Conservation (phyloP, 2,888 invertebrate species). For the Geotrupes spiniger region DNA sequence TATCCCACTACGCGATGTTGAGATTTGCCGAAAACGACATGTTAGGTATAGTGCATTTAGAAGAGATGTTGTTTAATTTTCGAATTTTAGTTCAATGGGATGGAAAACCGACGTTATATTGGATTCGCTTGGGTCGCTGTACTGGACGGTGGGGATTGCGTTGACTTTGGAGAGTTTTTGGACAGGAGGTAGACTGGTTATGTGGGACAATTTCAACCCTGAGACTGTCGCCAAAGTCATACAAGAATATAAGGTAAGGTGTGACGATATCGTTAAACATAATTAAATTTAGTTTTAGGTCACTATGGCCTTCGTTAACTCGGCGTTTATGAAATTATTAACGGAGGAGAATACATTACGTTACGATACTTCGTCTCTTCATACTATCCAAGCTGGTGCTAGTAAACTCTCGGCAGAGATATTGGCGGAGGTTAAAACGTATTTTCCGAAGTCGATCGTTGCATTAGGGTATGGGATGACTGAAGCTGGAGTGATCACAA, state of each 20-base stretch:
- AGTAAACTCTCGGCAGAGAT: conserved; percentile 27
- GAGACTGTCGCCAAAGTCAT: conserved; percentile 27
- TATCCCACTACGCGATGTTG: conserved; percentile 26
- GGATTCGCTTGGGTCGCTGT: too few species aligned
- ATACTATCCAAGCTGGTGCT: conserved; percentile 28
- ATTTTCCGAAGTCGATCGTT: conserved; percentile 43
- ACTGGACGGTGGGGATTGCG: too few species aligned
- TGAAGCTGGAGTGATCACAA: conserved; percentile 40
- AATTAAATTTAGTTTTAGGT: conserved; percentile 8
- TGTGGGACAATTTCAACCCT: conserved; percentile 27
- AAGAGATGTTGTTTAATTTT: too few species aligned
- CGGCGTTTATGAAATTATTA: conserved; percentile 27
- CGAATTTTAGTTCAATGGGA: too few species aligned
- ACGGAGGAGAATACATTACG: conserved; percentile 11
- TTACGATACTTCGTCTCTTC: conserved; percentile 3
- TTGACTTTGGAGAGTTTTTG: too few species aligned
- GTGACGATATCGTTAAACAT: not conserved
- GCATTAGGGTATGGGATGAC: conserved; percentile 47
- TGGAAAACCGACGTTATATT: too few species aligned
- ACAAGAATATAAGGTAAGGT: conserved; percentile 40
- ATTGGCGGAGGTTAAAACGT: conserved; percentile 25
- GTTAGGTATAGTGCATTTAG: too few species aligned
- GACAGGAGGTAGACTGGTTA: conserved; percentile 24
- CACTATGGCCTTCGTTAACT: conserved; percentile 17
- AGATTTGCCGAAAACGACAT: not conserved